Percentiles rank a stretch among this genome's conserved stretches.
These are phyloP conservation scores for Desmophyllum pertusum DNA, from an alignment of 92 coral and sea anemone genomes.

Conservation along the genomic window DNA sequence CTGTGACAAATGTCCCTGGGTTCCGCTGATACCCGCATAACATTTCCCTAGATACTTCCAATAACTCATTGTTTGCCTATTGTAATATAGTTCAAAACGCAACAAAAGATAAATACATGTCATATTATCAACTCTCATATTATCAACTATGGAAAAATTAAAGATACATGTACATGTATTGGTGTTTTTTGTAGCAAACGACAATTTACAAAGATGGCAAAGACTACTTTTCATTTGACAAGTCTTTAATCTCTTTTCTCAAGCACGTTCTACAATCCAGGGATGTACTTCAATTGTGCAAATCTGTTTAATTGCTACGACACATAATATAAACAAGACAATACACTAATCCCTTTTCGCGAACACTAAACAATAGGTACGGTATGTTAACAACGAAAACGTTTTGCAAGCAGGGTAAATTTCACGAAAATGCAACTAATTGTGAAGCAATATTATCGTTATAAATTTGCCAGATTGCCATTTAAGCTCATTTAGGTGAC, in stretches of 20 bases:
- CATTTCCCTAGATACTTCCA: no score
- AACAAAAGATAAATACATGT: no score
- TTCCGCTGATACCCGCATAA: no score
- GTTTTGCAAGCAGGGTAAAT: not conserved
- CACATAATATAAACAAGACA: slow-evolving; percentile 13
- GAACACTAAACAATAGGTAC: not conserved
- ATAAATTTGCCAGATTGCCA: not conserved
- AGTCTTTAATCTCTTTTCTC: slow-evolving; percentile 7
- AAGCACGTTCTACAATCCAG: no score
- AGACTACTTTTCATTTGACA: not conserved
- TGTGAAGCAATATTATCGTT: not conserved
- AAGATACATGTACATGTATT: slow-evolving; percentile 12
- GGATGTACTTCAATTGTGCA: not conserved
- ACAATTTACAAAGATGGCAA: not conserved
- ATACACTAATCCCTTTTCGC: slow-evolving; percentile 8
- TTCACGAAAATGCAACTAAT: not conserved
- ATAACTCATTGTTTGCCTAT: no score
- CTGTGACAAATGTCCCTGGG: no score
- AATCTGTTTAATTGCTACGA: slow-evolving; percentile 21
- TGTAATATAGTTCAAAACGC: no score
- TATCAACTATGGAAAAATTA: slow-evolving; percentile 12
- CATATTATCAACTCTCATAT: no score
- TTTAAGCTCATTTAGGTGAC: not conserved
- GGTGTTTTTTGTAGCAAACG: slow-evolving; percentile 10
- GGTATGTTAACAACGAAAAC: not conserved